Percentiles rank a stretch among this genome's conserved stretches.
Conservation (phyloP, 2,113 vertebrate species). For the Morone saxatilis region DNA sequence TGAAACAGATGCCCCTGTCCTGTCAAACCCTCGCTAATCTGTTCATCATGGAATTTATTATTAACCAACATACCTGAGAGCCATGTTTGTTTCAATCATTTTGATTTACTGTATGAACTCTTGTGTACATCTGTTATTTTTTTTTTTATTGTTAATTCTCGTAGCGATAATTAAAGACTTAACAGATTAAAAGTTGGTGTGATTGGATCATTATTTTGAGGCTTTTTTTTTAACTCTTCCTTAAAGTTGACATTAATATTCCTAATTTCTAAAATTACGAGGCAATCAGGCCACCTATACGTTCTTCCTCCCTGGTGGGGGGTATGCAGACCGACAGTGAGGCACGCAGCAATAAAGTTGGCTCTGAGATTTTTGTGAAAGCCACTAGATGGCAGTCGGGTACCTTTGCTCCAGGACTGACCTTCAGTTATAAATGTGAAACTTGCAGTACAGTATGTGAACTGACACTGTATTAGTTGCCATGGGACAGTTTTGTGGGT, state of each 20-base stretch:
- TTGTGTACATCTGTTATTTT: not conserved
- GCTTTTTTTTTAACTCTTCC: too few relatives aligned
- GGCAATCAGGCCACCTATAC: too few relatives aligned
- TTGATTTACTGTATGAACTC: not conserved
- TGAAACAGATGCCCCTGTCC: not conserved
- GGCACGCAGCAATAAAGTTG: too few relatives aligned
- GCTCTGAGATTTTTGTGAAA: not conserved
- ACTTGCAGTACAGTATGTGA: not conserved
- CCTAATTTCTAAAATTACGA: too few relatives aligned
- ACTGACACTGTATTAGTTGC: not conserved
- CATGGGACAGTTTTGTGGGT: not conserved
- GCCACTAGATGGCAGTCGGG: constrained; percentile 60
- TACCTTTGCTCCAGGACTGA: not conserved
- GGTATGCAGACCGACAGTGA: too few relatives aligned
- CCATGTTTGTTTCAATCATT: constrained; percentile 33
- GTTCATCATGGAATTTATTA: not conserved
- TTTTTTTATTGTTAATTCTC: constrained; percentile 27
- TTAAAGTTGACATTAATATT: too few relatives aligned
- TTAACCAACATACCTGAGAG: constrained; percentile 16
- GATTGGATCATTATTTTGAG: not conserved
- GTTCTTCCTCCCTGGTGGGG: too few relatives aligned
- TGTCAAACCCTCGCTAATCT: not conserved
- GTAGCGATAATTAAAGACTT: constrained; percentile 50
- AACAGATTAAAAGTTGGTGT: constrained; percentile 18
- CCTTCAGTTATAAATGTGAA: not conserved